Evolutionary conservation across 2,113 vertebrate genomes (phyloP), one percentile per base, ranked within the genome.

Genomic region (Ctenodactylus gundi): DNA sequence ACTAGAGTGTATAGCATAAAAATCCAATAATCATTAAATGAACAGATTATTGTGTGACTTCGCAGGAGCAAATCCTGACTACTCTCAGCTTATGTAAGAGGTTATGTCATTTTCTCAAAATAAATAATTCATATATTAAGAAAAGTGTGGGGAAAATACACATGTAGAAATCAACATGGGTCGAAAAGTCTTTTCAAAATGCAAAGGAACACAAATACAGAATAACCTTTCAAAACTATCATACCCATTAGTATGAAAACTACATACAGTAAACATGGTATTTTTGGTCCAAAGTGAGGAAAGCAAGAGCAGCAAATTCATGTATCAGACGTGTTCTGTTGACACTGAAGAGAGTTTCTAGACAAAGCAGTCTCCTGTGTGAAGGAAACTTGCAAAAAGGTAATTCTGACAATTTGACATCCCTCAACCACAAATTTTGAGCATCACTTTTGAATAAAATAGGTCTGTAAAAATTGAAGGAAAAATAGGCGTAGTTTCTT

Each of bases 381-480:
- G 51, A 93, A 83, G 60, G 15, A 51, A 91, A 84, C 36, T 76
- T 67, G 55, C 57, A 70, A 70, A 46, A 85, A 96, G 39, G 36
- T 80, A 84, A 87, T 96, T 94, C 64, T 76, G 92, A 84, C 70
- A 82, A 76, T 91, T 80, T 76, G 70, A 85, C 60, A 80, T 84
- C 34, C 49, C 88, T 85, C 91, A 46, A 94, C 36, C 29, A 90
- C 65, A 70, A 94, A 94, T 93, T 91, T 55, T 92, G 55, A 80
- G 25, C 75, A 80, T 84, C 60, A 76, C 6, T 51, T 90, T 78
- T 57, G 64, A 91, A 81, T 27, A 82, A 92, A 94, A 89, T 72
- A 55, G 85, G 46, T 55, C 31, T 41, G 18, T 78, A 87, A 90
- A 95, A 94, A 57, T 14, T 80, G 53, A 95, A 91, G 55, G 76